Base-by-base conservation (phyloP, 2,888 invertebrate genomes). In the Amphipyra berbera region DNA sequence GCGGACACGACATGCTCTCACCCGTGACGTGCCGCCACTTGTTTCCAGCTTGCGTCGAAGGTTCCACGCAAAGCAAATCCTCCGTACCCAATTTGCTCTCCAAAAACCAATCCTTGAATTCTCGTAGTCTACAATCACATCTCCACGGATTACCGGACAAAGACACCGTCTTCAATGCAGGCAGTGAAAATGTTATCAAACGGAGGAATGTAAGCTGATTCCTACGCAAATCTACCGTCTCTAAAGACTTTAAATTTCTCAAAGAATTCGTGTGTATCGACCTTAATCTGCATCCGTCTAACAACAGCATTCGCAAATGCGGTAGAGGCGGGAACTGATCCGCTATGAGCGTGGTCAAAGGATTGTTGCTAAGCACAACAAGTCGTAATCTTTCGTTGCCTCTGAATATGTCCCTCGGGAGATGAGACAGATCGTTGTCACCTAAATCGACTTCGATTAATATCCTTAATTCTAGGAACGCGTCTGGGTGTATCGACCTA, bases 131-230 rank as follows among this genome's bases (percentile, higher is more conserved):
- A 89, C 98, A 98, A 88, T 98, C 98, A 88, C 98, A 98, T 83
- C 96, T 96, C 98, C 98, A 98, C 6, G 97, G 98, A 89, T 98
- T 98, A 35, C 97, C 97, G 72, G 98, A 97, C 55, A 98, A 90
- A 10, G 96, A 96, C 37, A 98, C 95, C 1, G 97, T 97, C 90
- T 98, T 98, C 64, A 98, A 95, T 79, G 97, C 97, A 41, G 96
- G 96, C 84, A 98, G 95, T 66, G 97, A 97, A 88, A 97, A 94
- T 38, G 94, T 94, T 88, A 90, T 93, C 91, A 94, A 90, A 95
- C 92, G 95, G 88, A 96, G 90, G 89, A 94, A 93, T 89, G 97
- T 96, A 70, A 98, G 95, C 78, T 96, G 95, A 93, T 98, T 98
- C 83, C 97, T 96, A 88, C 98, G 97, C 73, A 98, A 95, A 92